A percentile compares a stretch with the other conserved stretches of the same genome.
Evolutionary conservation across 2,888 invertebrate species (phyloP).

Genomic region (Esperia sulphurella): DNA sequence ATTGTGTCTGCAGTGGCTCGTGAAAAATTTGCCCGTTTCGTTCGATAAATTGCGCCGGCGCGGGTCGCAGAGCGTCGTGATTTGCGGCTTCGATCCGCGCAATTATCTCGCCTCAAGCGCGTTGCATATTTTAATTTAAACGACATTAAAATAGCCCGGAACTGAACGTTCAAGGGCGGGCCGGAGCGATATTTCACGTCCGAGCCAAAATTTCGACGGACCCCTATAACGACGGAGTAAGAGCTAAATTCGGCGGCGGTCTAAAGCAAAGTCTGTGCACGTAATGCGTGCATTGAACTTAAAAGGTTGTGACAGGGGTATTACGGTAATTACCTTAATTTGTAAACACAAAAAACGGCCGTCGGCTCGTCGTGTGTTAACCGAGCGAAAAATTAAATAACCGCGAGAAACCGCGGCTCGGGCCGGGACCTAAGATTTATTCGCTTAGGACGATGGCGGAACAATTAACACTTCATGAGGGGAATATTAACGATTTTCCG

Average conservation of each 20-base stretch:
- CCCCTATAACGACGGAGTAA: constrained; percentile 43
- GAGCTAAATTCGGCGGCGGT: constrained; percentile 35
- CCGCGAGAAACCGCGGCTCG: constrained; percentile 24
- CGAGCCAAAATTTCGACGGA: constrained; percentile 41
- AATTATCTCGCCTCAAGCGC: constrained; percentile 49
- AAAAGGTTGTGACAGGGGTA: constrained; percentile 73
- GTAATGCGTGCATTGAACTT: constrained; percentile 70
- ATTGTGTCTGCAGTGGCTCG: constrained; percentile 7
- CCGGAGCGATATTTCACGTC: constrained; percentile 55
- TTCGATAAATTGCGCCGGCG: constrained; percentile 18
- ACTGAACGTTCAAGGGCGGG: constrained; percentile 54
- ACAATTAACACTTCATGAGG: constrained; percentile 38
- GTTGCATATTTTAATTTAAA: constrained; percentile 58
- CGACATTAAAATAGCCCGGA: constrained; percentile 70
- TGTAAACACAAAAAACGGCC: constrained; percentile 69
- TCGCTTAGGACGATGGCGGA: constrained; percentile 36
- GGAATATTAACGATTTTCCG: constrained; percentile 47
- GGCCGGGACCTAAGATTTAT: constrained; percentile 26
- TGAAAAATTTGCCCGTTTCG: constrained; percentile 20
- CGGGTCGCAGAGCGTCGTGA: constrained; percentile 26
- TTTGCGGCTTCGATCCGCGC: constrained; percentile 39
- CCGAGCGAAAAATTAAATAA: constrained; percentile 52
- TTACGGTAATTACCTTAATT: constrained; percentile 74
- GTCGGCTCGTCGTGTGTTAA: constrained; percentile 47
- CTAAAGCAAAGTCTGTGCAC: constrained; percentile 28